Evolutionary conservation across 2,888 invertebrate species (phyloP).

Genomic region (Tachystola acroxantha): DNA sequence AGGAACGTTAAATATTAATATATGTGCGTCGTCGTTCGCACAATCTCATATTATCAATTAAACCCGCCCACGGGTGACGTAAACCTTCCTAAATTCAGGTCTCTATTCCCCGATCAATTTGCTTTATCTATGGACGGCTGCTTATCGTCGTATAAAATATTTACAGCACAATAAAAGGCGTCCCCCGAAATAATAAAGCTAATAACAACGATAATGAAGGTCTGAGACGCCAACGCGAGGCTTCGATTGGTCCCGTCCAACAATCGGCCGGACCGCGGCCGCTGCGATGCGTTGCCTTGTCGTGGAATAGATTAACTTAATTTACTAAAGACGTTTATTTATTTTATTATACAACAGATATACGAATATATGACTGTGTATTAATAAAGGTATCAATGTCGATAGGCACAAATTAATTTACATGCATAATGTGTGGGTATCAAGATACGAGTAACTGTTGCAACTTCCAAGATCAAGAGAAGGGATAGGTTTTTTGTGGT

Average conservation of each 20-base stretch:
- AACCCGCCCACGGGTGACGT: conserved; percentile 58
- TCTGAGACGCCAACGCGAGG: conserved; percentile 27
- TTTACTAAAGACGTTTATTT: conserved; percentile 8
- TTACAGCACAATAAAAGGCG: conserved; percentile 71
- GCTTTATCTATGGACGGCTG: conserved; percentile 59
- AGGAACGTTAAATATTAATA: conserved; percentile 57
- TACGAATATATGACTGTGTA: too few relatives aligned
- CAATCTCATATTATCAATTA: conserved; percentile 66
- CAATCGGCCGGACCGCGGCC: too few relatives aligned
- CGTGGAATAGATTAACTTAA: conserved; percentile 8
- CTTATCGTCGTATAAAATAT: conserved; percentile 71
- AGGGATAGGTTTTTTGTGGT: too few relatives aligned
- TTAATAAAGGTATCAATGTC: too few relatives aligned
- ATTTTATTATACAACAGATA: neutral
- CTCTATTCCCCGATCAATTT: conserved; percentile 64
- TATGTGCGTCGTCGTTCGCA: conserved; percentile 51
- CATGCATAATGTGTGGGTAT: too few relatives aligned
- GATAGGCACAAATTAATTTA: too few relatives aligned
- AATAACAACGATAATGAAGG: conserved; percentile 59
- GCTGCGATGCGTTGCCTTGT: neutral
- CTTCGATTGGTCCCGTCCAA: neutral
- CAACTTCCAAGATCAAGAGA: too few relatives aligned
- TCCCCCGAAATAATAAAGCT: conserved; percentile 62
- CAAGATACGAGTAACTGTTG: too few relatives aligned
- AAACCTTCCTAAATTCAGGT: conserved; percentile 50